phyloP scores from a whole-genome alignment of 53 echinoderm and acorn worm genomes.

The Actinopyga echinites region DNA sequence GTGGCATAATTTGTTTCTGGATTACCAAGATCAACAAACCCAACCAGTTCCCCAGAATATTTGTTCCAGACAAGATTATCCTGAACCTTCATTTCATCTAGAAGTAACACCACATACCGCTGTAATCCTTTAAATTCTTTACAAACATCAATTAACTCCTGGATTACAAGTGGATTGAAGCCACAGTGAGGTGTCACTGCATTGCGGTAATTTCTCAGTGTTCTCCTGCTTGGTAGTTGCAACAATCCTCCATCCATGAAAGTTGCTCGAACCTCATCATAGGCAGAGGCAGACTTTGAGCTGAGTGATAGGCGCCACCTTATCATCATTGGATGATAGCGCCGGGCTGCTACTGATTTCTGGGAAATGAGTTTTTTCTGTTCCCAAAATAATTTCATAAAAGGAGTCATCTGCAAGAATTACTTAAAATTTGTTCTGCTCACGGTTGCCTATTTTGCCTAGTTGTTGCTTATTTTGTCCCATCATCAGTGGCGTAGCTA shows the following conservation, averaged over 20 bases:
- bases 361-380: too few relatives aligned
- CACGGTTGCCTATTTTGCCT: too few relatives aligned
- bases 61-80: constrained; percentile 1
- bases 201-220: constrained; percentile 8
- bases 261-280: constrained; percentile 10
- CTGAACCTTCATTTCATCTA: constrained; percentile 22
- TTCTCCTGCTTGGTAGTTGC: constrained; percentile 20
- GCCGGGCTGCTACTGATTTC: too few relatives aligned
- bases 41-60: constrained; percentile 3
- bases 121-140: neutral
- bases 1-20: neutral
- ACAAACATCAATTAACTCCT: too few relatives aligned
- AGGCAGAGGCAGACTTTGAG: constrained; percentile 12
- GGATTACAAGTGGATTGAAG: neutral
- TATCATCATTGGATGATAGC: too few relatives aligned
- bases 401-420: too few relatives aligned
- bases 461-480: too few relatives aligned
- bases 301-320: neutral
- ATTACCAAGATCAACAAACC: constrained; percentile 14
- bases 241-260: neutral
- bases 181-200: neutral
- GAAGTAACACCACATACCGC: neutral
- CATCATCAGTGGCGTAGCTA: too few relatives aligned
- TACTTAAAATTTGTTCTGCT: too few relatives aligned
- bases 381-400: too few relatives aligned